phyloP scores from a whole-genome alignment of 2,113 vertebrate genomes.

The Catharus bicknelli region DNA sequence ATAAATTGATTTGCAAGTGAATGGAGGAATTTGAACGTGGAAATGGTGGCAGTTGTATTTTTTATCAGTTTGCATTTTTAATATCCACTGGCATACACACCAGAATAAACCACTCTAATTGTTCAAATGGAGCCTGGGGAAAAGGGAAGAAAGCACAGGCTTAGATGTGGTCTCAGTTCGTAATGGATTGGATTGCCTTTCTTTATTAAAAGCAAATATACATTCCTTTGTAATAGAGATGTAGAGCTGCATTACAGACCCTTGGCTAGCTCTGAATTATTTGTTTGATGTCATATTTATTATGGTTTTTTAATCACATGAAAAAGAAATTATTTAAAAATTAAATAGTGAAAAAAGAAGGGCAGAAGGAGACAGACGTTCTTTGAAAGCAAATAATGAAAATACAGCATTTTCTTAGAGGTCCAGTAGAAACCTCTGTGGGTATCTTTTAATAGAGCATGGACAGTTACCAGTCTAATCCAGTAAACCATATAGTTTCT shows the following conservation, averaged over 20 bases:
- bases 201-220: conserved; percentile 56
- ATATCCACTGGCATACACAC: conserved; percentile 5
- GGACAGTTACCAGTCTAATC: background rate
- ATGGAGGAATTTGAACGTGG: conserved; percentile 6
- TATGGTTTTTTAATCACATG: conserved; percentile 45
- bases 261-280: conserved; percentile 53
- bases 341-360: conserved; percentile 43
- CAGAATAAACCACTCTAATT: conserved; percentile 22
- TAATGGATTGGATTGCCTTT: conserved; percentile 44
- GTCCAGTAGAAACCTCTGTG: background rate
- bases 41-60: conserved; percentile 37
- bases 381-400: conserved; percentile 45
- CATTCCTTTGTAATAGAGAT: conserved; percentile 26
- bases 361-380: background rate
- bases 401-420: conserved; percentile 8
- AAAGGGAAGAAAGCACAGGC: conserved; percentile 10
- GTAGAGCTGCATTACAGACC: conserved; percentile 8
- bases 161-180: conserved; percentile 10
- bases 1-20: conserved; percentile 54
- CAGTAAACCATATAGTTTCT: background rate
- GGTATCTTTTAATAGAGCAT: background rate
- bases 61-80: conserved; percentile 48
- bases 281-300: conserved; percentile 53
- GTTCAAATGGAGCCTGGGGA: conserved; percentile 47
- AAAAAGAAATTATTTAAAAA: conserved; percentile 56